Conservation (phyloP, 2,113 vertebrate genomes). For the Echinops telfairi region DNA sequence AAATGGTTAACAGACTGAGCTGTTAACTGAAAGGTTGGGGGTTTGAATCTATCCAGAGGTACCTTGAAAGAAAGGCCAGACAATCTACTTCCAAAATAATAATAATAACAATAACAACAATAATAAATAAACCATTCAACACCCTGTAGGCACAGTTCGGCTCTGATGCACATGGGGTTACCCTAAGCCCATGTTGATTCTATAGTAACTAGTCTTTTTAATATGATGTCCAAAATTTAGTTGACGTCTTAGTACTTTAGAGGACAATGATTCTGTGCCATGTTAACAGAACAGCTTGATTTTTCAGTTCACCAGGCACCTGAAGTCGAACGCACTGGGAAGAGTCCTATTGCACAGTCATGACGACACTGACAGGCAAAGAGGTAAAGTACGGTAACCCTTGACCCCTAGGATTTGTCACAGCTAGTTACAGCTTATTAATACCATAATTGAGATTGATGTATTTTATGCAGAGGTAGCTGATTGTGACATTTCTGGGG, state of each 20-base stretch:
- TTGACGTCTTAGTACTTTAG: neutral
- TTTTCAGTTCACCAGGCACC: neutral
- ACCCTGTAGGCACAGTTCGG: neutral
- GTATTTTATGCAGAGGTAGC: neutral
- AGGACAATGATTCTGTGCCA: neutral
- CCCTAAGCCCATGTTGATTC: no score
- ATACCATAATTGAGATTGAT: conserved; percentile 34
- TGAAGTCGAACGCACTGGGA: neutral
- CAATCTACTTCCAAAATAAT: no score
- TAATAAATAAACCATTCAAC: neutral
- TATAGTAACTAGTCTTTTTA: neutral
- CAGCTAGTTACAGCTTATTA: conserved; percentile 45
- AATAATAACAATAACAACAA: no score
- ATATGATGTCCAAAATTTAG: conserved; percentile 10
- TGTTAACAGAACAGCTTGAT: neutral
- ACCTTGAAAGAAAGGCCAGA: no score
- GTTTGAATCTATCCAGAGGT: no score
- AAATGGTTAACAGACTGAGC: no score
- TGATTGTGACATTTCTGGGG: neutral
- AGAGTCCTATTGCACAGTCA: neutral
- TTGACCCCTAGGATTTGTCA: neutral
- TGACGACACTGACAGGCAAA: neutral
- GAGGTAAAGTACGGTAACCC: neutral
- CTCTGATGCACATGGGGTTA: no score
- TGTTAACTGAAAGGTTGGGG: no score